Evolutionary conservation across 2,888 invertebrate species (phyloP).

Genomic region (Conops quadrifasciatus): DNA sequence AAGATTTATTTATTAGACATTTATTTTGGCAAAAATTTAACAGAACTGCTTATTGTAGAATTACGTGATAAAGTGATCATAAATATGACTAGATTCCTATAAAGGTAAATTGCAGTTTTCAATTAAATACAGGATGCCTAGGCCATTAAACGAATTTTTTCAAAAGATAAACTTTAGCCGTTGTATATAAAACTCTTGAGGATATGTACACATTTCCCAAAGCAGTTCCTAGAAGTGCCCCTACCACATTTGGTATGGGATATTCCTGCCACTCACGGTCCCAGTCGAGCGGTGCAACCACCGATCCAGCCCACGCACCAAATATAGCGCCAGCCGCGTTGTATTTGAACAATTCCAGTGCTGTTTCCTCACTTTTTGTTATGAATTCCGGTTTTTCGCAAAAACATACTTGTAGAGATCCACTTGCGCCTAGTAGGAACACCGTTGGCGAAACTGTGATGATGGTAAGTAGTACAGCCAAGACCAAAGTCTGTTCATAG

Average conservation of each 20-base stretch:
- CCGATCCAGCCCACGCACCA: conserved; percentile 82
- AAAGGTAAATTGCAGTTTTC: conserved; percentile 29
- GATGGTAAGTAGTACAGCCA: conserved; percentile 60
- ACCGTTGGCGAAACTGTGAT: conserved; percentile 63
- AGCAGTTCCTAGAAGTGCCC: conserved; percentile 70
- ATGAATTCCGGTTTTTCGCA: conserved; percentile 63
- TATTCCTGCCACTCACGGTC: conserved; percentile 83
- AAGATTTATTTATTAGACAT: not conserved
- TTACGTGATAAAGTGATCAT: conserved; percentile 4
- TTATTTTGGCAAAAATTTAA: conserved; percentile 2
- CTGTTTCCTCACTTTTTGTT: conserved; percentile 61
- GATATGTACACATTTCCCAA: conserved; percentile 66
- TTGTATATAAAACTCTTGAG: conserved; percentile 59
- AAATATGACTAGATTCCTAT: not conserved
- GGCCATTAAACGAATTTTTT: conserved; percentile 49
- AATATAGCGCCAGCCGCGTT: conserved; percentile 67
- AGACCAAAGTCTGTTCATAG: conserved; percentile 63
- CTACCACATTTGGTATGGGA: conserved; percentile 74
- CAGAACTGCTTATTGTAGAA: not conserved
- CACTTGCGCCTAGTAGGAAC: conserved; percentile 62
- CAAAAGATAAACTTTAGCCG: conserved; percentile 59
- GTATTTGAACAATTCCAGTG: conserved; percentile 61
- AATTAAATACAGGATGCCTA: not conserved
- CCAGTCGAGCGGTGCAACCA: conserved; percentile 87
- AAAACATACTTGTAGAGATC: conserved; percentile 62